Evolutionary conservation across 2,888 invertebrate species (phyloP).

Genomic region (Leptopilina syphax): DNA sequence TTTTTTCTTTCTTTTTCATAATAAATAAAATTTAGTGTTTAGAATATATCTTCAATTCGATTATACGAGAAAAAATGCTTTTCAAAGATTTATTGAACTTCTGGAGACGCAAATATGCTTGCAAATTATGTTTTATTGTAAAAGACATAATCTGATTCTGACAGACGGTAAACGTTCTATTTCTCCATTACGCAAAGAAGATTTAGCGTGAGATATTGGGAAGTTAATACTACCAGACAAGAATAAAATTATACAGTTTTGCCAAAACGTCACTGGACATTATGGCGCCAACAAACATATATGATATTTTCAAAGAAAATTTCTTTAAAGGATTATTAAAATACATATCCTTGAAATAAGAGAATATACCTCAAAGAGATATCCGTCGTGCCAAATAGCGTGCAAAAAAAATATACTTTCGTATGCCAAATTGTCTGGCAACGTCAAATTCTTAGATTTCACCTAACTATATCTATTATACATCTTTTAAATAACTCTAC

Average conservation of each 20-base stretch:
- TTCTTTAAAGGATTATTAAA: not conserved
- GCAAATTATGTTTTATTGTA: not conserved
- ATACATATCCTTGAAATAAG: not conserved
- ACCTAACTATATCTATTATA: not conserved
- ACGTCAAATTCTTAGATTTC: constrained; percentile 6
- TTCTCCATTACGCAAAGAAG: constrained; percentile 10
- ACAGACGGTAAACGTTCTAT: constrained; percentile 9
- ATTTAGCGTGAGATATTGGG: not conserved
- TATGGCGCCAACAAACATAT: not conserved
- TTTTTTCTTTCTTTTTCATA: not conserved
- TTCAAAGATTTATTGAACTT: not conserved
- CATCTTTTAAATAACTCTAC: not conserved
- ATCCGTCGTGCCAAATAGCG: not conserved
- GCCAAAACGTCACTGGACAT: constrained; percentile 9
- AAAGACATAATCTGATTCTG: constrained; percentile 2
- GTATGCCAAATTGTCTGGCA: constrained; percentile 12
- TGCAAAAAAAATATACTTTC: not conserved
- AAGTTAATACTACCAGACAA: not conserved
- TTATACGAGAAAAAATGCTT: not conserved
- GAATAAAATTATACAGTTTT: constrained; percentile 14
- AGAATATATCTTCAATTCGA: too few relatives aligned
- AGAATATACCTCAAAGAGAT: not conserved
- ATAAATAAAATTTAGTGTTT: too few relatives aligned
- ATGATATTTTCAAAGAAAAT: not conserved
- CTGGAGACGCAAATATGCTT: not conserved